Evolutionary conservation across 2,797 vertebrate species (phyloP).

Genomic region (Labeo calbasu): DNA sequence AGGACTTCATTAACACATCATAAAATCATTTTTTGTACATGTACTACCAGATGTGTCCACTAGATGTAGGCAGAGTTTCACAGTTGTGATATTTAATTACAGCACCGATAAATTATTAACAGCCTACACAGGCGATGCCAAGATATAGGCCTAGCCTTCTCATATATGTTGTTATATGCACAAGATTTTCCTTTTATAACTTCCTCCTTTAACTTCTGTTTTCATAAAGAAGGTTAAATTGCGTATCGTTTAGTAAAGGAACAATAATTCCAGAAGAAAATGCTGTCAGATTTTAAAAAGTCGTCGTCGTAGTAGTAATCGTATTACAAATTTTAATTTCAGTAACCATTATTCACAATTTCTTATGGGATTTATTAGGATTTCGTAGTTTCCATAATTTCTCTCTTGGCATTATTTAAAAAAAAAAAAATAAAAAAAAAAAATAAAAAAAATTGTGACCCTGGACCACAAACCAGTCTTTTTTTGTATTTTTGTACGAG

Average conservation of each 20-base stretch:
- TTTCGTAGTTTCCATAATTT: not conserved
- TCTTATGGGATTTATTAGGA: not conserved
- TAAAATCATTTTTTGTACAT: not conserved
- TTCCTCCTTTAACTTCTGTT: not conserved
- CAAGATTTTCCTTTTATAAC: not conserved
- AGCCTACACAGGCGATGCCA: not conserved
- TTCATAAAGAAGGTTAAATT: not conserved
- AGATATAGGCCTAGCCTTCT: not conserved
- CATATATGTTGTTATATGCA: not conserved
- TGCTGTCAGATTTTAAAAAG: not conserved
- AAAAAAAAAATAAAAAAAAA: no score
- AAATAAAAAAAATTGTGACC: no score
- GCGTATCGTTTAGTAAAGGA: not conserved
- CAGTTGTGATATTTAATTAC: not conserved
- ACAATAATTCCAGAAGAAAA: not conserved
- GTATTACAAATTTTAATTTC: not conserved
- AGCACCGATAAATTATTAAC: not conserved
- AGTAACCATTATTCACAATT: not conserved
- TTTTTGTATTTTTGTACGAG: no score
- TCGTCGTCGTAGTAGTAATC: not conserved
- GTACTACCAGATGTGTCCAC: not conserved
- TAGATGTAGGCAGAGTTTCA: slow-evolving; percentile 23
- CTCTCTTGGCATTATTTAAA: not conserved
- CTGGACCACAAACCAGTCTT: no score
- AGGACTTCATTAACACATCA: not conserved